Base-by-base conservation (phyloP, 2,888 invertebrate species). In the Axea sp. region DNA sequence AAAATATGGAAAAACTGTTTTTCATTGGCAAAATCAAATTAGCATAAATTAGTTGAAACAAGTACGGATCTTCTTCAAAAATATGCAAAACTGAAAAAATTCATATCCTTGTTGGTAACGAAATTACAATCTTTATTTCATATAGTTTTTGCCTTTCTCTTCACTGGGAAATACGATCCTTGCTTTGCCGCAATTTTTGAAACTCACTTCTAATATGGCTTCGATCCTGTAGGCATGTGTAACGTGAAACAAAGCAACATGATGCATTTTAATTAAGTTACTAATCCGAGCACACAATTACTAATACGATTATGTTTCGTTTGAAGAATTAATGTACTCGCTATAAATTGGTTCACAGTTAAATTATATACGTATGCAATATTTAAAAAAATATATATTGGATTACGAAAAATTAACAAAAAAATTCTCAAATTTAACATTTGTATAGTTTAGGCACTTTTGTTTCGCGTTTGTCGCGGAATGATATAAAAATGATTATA, bases 191-290 rank as follows among this genome's bases (percentile, higher is more conserved):
- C 53, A 62, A 71, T 71, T 71, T 62, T 71, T 71, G 41, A 62
- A 47, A 53, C 55, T 55, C 51, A 33, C 41, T 47, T 71, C 47
- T 41, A 62, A 71, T 71, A 71, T 62, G 69, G 60, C 60, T 69
- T 60, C 60, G 60, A 69, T 60, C 31, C 26, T 24, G 31, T 2
- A 19, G 31, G 24, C 12, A 35, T 43, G 24, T 69, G 60, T 60
- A 69, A 60, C 31, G 37, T 41, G 60, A 51, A 53, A 60, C 68
- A 69, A 60, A 62, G 60, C 45, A 37, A 53, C 45, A 24, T 24
- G 53, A 60, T 35, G 53, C 69, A 53, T 45, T 62, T 69, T 62
- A 60, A 69, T 69, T 55, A 60, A 55, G 45, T 60, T 49, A 47
- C 37, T 69, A 62, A 55, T 53, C 60, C 69, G 22, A 45, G 35